These are phyloP conservation scores for Catajapyx aquilonaris DNA, from an alignment of 1,140 invertebrate genomes.

Conservation along the genomic window DNA sequence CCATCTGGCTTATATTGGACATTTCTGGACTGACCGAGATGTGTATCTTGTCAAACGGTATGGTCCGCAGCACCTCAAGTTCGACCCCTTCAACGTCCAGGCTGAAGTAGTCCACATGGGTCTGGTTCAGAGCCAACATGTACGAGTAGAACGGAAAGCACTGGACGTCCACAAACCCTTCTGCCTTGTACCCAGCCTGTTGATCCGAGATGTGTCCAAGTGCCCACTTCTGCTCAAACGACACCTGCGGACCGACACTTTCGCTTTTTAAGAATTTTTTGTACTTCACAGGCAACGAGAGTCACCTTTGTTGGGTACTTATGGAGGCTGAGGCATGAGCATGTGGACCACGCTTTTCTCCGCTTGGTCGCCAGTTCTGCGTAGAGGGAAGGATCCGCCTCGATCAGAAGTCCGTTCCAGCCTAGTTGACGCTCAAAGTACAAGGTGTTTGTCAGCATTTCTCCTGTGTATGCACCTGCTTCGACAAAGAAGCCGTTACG, in stretches of 20 bases:
- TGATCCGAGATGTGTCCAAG: background rate
- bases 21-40: too few relatives aligned
- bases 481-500: constrained; percentile 19
- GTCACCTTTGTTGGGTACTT: constrained; percentile 11
- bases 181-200: too few relatives aligned
- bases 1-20: too few relatives aligned
- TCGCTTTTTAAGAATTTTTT: too few relatives aligned
- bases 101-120: constrained; percentile 24
- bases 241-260: background rate
- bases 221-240: background rate
- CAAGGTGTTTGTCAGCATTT: constrained; percentile 18
- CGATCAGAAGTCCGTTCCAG: constrained; percentile 21
- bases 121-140: constrained; percentile 22
- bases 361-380: constrained; percentile 12
- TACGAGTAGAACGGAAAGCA: constrained; percentile 29
- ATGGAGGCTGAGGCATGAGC: constrained; percentile 12
- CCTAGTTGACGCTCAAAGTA: constrained; percentile 14
- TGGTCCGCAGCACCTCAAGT: constrained; percentile 27
- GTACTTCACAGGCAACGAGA: too few relatives aligned
- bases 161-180: constrained; percentile 20
- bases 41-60: too few relatives aligned
- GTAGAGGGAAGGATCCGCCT: constrained; percentile 16
- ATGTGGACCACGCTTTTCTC: constrained; percentile 14
- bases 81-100: constrained; percentile 30
- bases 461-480: constrained; percentile 18